Percentiles rank a stretch among this genome's conserved stretches.
Evolutionary conservation across 2,797 vertebrate genomes (phyloP).

Genomic region (Poeciliopsis turneri): DNA sequence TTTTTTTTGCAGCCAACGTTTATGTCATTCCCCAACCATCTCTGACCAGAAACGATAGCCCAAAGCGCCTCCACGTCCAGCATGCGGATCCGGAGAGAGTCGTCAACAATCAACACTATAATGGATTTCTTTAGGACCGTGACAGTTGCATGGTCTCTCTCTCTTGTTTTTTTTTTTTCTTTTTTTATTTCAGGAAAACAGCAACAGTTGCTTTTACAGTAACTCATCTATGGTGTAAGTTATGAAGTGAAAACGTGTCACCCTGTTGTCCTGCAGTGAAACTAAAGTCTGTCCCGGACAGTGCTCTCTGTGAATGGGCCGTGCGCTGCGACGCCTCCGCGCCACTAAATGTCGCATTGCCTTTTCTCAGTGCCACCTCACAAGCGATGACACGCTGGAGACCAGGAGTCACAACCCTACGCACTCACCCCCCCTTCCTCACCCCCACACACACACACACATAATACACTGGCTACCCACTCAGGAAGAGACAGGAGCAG

Average conservation of each 20-base stretch:
- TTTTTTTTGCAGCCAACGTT: constrained; percentile 56
- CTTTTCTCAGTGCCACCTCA: constrained; percentile 60
- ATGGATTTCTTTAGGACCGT: constrained; percentile 48
- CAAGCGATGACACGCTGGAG: constrained; percentile 61
- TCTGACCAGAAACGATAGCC: constrained; percentile 58
- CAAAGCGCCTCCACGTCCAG: constrained; percentile 44
- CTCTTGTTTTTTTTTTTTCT: not conserved
- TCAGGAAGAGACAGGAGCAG: constrained; percentile 80
- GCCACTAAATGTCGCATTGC: constrained; percentile 35
- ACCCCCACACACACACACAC: constrained; percentile 28
- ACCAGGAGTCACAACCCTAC: constrained; percentile 50
- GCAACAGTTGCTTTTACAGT: not conserved
- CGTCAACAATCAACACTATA: constrained; percentile 37
- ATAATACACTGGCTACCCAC: constrained; percentile 23
- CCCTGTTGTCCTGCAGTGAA: not conserved
- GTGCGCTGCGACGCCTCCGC: not conserved
- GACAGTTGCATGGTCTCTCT: constrained; percentile 11
- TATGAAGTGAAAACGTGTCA: not conserved
- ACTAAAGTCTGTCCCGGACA: not conserved
- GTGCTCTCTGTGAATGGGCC: not conserved
- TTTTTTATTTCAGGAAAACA: not conserved
- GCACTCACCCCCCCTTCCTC: too few species aligned
- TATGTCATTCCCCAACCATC: constrained; percentile 73
- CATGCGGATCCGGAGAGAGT: constrained; percentile 34
- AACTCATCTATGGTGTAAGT: not conserved